phyloP scores from a whole-genome alignment of 2,113 vertebrate species.

The Vidua macroura region DNA sequence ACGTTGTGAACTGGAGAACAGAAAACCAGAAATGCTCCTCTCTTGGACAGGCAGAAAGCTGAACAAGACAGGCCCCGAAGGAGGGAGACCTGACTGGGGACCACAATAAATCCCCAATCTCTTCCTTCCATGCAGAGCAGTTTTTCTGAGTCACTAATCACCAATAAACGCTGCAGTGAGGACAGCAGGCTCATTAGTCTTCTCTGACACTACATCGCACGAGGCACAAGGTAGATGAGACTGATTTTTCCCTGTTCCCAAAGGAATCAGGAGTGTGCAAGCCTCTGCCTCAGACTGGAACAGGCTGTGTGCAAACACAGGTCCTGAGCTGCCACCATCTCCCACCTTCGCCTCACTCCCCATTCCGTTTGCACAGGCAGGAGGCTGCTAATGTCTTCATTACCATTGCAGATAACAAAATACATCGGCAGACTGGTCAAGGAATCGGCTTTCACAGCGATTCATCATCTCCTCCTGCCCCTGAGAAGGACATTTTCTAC shows the following conservation, averaged over 20 bases:
- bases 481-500: slow-evolving; percentile 10
- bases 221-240: background rate
- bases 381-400: background rate
- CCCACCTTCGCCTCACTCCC: background rate
- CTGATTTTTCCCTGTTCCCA: background rate
- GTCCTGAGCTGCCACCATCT: background rate
- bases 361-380: background rate
- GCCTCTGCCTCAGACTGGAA: background rate
- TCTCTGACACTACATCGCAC: background rate
- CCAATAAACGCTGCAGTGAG: background rate
- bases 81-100: background rate
- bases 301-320: background rate
- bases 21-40: background rate
- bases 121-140: background rate
- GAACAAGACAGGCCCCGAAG: background rate
- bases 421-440: background rate
- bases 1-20: background rate
- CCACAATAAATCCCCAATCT: background rate
- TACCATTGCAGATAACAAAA: slow-evolving; percentile 23
- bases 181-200: slow-evolving; percentile 5
- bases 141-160: background rate
- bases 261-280: background rate
- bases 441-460: background rate
- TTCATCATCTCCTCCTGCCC: slow-evolving; percentile 35
- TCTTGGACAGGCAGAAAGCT: background rate